Percentiles rank a stretch among this genome's conserved stretches.
These are phyloP conservation scores for Ardeotis arabs DNA, from an alignment of 2,113 vertebrate genomes.

Conservation along the genomic window DNA sequence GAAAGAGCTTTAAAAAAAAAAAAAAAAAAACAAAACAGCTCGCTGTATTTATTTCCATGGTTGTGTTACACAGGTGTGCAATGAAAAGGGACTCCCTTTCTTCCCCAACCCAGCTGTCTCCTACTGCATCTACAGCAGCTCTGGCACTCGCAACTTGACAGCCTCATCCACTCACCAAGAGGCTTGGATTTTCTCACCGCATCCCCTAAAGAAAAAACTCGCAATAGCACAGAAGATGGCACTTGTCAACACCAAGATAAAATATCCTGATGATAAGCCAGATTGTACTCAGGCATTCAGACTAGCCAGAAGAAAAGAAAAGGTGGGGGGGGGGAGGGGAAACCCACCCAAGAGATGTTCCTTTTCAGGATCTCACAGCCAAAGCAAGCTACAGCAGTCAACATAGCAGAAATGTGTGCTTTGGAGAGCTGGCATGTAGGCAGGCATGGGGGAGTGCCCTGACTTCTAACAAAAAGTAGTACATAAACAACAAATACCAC, in stretches of 20 bases:
- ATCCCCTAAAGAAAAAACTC: neutral
- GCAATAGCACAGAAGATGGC: conserved; percentile 6
- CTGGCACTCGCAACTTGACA: neutral
- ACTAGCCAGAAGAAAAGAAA: neutral
- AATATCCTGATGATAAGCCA: conserved; percentile 15
- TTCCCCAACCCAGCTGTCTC: neutral
- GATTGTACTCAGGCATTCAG: neutral
- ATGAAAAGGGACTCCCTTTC: neutral
- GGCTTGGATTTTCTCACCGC: neutral
- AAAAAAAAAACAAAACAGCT: neutral
- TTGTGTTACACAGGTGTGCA: neutral
- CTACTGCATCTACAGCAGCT: neutral
- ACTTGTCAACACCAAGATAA: conserved; percentile 34
- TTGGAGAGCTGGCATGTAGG: neutral
- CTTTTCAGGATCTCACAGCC: neutral
- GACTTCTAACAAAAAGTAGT: conserved; percentile 4
- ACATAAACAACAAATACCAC: neutral
- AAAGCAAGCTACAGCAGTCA: conserved; percentile 13
- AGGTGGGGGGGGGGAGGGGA: no score
- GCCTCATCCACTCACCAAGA: neutral
- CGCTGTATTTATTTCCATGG: rapidly evolving
- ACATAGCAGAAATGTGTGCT: neutral
- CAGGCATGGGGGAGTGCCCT: neutral
- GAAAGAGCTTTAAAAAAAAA: neutral
- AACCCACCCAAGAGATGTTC: neutral